Conservation (phyloP, 2,888 invertebrate genomes). For the Drosophila diplacantha region DNA sequence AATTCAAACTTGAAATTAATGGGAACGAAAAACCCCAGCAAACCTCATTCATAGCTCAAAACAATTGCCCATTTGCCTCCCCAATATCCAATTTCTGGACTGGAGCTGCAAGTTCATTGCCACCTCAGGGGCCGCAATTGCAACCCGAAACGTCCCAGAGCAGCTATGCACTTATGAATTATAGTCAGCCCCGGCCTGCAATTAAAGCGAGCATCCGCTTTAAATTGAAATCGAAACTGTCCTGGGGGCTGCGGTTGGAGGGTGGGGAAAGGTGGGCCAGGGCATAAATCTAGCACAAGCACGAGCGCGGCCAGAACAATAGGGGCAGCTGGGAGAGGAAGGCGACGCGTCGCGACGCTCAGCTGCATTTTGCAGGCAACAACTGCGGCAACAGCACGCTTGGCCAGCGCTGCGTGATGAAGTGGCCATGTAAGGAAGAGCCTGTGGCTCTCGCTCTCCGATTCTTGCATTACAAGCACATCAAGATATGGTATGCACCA, state of each 20-base stretch:
- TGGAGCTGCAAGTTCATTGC: constrained; percentile 61
- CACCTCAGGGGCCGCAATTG: constrained; percentile 35
- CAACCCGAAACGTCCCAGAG: constrained; percentile 47
- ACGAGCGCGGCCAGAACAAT: constrained; percentile 70
- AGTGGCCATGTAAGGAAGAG: constrained; percentile 65
- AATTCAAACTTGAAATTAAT: not conserved
- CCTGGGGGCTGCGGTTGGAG: constrained; percentile 5
- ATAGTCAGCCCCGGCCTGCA: constrained; percentile 48
- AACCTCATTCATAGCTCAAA: constrained; percentile 12
- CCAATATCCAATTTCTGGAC: constrained; percentile 13
- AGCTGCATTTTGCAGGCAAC: constrained; percentile 56
- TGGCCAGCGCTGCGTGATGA: constrained; percentile 69
- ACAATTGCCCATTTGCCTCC: constrained; percentile 6
- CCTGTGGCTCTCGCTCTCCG: constrained; percentile 15
- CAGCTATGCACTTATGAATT: constrained; percentile 51
- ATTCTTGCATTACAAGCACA: constrained; percentile 37
- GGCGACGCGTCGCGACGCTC: constrained; percentile 58
- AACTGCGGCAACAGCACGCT: constrained; percentile 49
- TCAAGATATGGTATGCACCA: constrained; percentile 44
- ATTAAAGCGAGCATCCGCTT: constrained; percentile 69
- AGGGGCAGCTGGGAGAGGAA: constrained; percentile 42
- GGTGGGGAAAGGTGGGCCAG: constrained; percentile 19
- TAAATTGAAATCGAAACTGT: constrained; percentile 73
- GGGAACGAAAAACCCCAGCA: no score
- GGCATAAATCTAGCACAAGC: constrained; percentile 69